Evolutionary conservation across 2,797 vertebrate species (phyloP).

Genomic region (Tympanoctomys barrerae): DNA sequence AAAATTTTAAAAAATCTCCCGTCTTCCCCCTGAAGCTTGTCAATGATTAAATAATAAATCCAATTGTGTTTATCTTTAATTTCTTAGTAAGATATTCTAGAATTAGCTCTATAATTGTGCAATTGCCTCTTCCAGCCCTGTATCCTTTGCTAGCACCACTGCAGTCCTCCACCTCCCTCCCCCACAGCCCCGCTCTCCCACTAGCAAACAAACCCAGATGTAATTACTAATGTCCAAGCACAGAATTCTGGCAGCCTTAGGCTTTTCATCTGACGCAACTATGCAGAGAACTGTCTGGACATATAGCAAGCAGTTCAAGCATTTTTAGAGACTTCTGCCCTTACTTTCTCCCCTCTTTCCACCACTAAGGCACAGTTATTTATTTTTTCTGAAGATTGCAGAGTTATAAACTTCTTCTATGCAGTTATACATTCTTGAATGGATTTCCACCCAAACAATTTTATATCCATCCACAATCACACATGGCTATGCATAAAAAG

Average conservation of each 20-base stretch:
- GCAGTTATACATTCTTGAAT: constrained; percentile 24
- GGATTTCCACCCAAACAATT: constrained; percentile 46
- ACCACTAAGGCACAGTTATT: constrained; percentile 65
- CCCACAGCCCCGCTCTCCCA: constrained; percentile 75
- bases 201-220: constrained; percentile 84
- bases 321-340: constrained; percentile 60
- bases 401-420: constrained; percentile 75
- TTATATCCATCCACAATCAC: constrained; percentile 28
- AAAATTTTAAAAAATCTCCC: constrained; percentile 46
- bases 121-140: constrained; percentile 38
- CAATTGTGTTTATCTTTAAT: constrained; percentile 39
- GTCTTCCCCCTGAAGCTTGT: constrained; percentile 22
- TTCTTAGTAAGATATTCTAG: constrained; percentile 51
- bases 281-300: constrained; percentile 82
- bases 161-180: constrained; percentile 86
- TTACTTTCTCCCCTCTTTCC: constrained; percentile 40
- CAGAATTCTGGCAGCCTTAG: constrained; percentile 84
- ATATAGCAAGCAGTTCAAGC: constrained; percentile 75
- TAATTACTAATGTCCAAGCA: constrained; percentile 87
- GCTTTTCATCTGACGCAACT: constrained; percentile 86
- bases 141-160: constrained; percentile 74
- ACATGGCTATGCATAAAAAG: constrained; percentile 27
- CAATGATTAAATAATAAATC: constrained; percentile 57
- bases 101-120: constrained; percentile 43
- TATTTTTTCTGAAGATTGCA: constrained; percentile 51